These are phyloP conservation scores for Nudaria mundana DNA, from an alignment of 2,888 invertebrate genomes.

Conservation along the genomic window DNA sequence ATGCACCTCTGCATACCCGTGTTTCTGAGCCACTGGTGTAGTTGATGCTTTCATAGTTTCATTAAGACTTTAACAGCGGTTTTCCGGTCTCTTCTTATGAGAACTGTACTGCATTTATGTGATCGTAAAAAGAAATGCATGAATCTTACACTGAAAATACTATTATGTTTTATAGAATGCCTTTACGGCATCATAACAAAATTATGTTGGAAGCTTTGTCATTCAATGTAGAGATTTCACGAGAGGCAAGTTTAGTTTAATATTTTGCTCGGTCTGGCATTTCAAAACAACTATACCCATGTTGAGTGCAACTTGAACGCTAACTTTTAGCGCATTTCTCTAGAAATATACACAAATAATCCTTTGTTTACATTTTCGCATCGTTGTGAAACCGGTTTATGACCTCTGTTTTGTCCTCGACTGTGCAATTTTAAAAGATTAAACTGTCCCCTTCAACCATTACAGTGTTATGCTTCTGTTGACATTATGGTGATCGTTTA, in stretches of 20 bases:
- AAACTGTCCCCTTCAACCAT: constrained; percentile 57
- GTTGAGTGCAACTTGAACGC: too few relatives aligned
- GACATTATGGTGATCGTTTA: constrained; percentile 37
- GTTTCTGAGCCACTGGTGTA: constrained; percentile 4
- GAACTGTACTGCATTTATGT: constrained; percentile 26
- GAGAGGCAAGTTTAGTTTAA: not conserved
- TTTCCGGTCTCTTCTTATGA: constrained; percentile 30
- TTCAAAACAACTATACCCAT: too few relatives aligned
- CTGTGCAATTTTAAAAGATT: constrained; percentile 44
- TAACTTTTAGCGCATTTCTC: constrained; percentile 16
- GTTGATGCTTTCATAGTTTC: constrained; percentile 22
- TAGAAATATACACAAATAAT: constrained; percentile 31
- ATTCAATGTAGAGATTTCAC: too few relatives aligned
- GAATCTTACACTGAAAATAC: constrained; percentile 33
- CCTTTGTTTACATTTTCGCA: constrained; percentile 54
- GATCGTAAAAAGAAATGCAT: constrained; percentile 37
- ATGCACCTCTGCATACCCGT: constrained; percentile 17
- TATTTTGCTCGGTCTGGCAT: not conserved
- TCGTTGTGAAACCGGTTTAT: constrained; percentile 60
- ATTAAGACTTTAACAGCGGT: constrained; percentile 1
- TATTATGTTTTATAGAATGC: constrained; percentile 28
- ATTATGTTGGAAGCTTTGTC: constrained; percentile 21
- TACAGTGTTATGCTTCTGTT: constrained; percentile 43
- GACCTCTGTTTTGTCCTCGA: constrained; percentile 57
- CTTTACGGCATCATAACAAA: constrained; percentile 25